These are phyloP conservation scores for Drosophila kepulauana DNA, from an alignment of 1,140 invertebrate genomes.

Conservation along the genomic window DNA sequence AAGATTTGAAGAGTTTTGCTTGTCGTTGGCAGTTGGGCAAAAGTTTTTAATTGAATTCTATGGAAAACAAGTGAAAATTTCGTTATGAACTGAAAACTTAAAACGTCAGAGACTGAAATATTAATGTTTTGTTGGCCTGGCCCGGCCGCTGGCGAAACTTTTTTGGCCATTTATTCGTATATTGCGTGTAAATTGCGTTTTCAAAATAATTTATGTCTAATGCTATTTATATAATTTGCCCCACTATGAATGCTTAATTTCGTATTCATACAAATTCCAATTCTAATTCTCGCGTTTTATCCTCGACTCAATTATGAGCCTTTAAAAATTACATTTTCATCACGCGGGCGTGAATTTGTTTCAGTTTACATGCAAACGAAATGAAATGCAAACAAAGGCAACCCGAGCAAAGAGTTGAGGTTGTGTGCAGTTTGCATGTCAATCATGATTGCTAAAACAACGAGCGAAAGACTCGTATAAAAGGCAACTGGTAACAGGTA, in stretches of 20 bases:
- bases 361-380: conserved; percentile 22
- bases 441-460: conserved; percentile 68
- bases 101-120: conserved; percentile 57
- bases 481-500: conserved; percentile 34
- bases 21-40: conserved; percentile 42
- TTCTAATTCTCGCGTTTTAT: conserved; percentile 1
- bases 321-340: conserved; percentile 44
- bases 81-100: conserved; percentile 68
- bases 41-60: conserved; percentile 79
- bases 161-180: conserved; percentile 14
- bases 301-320: neutral
- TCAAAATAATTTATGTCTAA: conserved; percentile 43
- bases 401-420: neutral
- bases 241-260: conserved; percentile 23
- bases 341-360: conserved; percentile 14
- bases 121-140: conserved; percentile 45
- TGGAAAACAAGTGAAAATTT: conserved; percentile 63
- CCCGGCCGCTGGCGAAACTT: conserved; percentile 13
- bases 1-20: conserved; percentile 5
- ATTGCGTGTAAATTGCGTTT: conserved; percentile 53
- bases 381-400: conserved; percentile 59
- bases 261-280: neutral
- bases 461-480: conserved; percentile 36
- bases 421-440: conserved; percentile 67
- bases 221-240: conserved; percentile 48